Percentiles rank a stretch among this genome's conserved stretches.
phyloP scores from a whole-genome alignment of 2,888 invertebrate genomes.

The Sesamia inferens region DNA sequence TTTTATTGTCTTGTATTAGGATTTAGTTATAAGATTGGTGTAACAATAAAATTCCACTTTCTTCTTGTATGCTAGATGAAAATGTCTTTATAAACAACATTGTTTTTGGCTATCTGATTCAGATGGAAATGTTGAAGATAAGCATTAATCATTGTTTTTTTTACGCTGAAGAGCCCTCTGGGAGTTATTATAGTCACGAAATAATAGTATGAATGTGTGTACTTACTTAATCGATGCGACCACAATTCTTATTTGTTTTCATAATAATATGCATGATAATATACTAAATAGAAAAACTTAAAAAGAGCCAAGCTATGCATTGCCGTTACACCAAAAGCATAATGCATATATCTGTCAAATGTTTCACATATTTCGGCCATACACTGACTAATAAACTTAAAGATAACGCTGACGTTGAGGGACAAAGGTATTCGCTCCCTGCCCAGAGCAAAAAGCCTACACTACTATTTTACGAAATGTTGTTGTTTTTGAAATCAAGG shows the following conservation, averaged over 20 bases:
- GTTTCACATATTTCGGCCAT: neutral
- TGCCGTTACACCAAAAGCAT: neutral
- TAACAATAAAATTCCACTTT: slow-evolving; percentile 23
- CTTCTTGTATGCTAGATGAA: slow-evolving; percentile 8
- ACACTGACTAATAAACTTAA: neutral
- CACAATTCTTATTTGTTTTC: neutral
- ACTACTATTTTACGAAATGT: neutral
- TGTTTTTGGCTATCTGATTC: slow-evolving; percentile 6
- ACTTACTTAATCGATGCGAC: neutral
- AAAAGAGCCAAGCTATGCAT: neutral
- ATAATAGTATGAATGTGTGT: neutral
- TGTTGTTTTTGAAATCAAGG: neutral
- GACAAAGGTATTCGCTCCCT: neutral
- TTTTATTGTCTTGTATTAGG: slow-evolving; percentile 37
- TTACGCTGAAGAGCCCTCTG: neutral
- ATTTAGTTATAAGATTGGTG: slow-evolving; percentile 12
- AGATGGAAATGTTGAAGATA: neutral
- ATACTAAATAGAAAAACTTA: no score
- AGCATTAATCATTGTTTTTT: neutral
- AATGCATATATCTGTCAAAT: neutral
- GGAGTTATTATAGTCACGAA: neutral
- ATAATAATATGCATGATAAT: neutral
- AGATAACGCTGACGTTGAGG: neutral
- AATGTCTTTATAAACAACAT: slow-evolving; percentile 12
- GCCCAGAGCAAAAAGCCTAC: neutral